Base-by-base conservation (phyloP, 2,888 invertebrate species). In the Diachrysia chrysitis region DNA sequence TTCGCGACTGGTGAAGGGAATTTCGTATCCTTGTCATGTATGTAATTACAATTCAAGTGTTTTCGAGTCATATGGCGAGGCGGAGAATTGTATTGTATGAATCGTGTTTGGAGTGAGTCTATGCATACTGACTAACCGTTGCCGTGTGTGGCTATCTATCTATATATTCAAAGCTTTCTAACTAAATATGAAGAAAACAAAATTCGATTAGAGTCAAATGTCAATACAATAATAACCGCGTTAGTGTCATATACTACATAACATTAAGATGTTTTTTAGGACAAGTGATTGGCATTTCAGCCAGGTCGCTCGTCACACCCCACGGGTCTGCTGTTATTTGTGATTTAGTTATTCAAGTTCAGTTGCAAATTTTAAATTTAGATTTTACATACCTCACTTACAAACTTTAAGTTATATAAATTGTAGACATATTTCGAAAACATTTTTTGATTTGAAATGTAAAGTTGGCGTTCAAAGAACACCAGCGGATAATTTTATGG, bases 221-320 rank as follows among this genome's bases (percentile, higher is more conserved):
- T 84, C 66, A 60, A 70, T 73, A 62, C 81, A 67, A 58, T 70
- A 64, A 83, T 76, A 83, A 86, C 84, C 85, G 79, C 78, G 86
- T 88, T 89, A 84, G 83, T 74, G 70, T 78, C 77, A 90, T 92
- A 81, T 92, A 81, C 89, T 80, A 89, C 84, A 90, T 85, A 85
- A 78, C 83, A 90, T 86, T 88, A 87, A 90, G 88, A 88, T 91
- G 87, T 90, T 92, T 93, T 92, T 93, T 93, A 87, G 90, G 90
- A 88, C 89, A 92, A 91, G 91, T 89, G 93, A 93, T 91, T 93
- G 93, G 89, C 85, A 90, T 90, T 89, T 90, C 85, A 90, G 88
- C 85, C 86, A 84, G 85, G 87, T 87, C 84, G 84, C 83, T 90
- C 86, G 90, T 93, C 89, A 93, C 87, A 89, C 86, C 81, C 87